Conservation (phyloP, 2,113 vertebrate genomes). For the Peromyscus californicus region DNA sequence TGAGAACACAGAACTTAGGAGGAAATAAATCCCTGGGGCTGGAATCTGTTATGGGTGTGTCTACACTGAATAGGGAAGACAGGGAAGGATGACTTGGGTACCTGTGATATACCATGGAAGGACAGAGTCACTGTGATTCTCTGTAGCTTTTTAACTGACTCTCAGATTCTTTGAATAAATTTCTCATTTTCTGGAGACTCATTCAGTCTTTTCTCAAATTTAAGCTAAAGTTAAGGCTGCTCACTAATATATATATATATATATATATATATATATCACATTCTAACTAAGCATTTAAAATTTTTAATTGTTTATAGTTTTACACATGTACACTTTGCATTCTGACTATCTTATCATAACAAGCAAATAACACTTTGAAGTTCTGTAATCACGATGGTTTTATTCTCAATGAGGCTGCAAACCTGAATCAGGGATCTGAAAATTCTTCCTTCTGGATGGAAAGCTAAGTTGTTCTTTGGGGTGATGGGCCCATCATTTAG, state of each 20-base stretch:
- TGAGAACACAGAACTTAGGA: not conserved
- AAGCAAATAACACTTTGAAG: not conserved
- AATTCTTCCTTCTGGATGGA: not conserved
- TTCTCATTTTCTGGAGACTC: not conserved
- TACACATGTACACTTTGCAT: not conserved
- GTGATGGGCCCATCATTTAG: too few relatives aligned
- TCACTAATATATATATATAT: not conserved
- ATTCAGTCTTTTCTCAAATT: not conserved
- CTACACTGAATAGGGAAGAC: not conserved
- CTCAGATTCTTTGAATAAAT: not conserved
- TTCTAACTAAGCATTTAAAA: not conserved
- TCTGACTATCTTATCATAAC: not conserved
- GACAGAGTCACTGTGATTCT: not conserved
- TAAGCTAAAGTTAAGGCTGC: not conserved
- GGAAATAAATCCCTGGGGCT: not conserved
- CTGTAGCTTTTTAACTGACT: not conserved
- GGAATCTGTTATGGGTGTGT: not conserved
- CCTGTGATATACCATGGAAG: too few relatives aligned
- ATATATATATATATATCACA: too few relatives aligned
- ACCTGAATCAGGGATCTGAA: not conserved
- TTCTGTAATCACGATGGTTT: fast-evolving
- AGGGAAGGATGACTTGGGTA: too few relatives aligned
- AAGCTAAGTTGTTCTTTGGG: not conserved
- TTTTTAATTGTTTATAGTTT: not conserved
- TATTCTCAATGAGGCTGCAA: not conserved